Conservation (phyloP, 2,113 vertebrate species). For the Todiramphus saurophagus region DNA sequence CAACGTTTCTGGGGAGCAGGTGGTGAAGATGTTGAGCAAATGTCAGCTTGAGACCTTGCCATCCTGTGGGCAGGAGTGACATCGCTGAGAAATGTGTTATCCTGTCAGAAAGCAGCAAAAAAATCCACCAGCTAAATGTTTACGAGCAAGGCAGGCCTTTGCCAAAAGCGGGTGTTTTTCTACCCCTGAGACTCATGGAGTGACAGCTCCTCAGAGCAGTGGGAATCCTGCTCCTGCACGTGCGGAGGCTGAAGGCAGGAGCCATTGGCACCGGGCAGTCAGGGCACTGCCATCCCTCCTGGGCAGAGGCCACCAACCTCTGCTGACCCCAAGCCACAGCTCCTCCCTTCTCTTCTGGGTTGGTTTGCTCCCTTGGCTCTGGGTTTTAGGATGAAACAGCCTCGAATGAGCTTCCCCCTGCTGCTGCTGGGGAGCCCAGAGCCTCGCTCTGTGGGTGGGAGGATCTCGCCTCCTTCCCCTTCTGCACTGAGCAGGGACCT, state of each 20-base stretch:
- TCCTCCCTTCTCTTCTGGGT: background rate
- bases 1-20: conserved; percentile 17
- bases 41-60: conserved; percentile 58
- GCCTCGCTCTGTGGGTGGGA: background rate
- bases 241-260: background rate
- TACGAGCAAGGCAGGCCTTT: background rate
- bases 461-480: background rate
- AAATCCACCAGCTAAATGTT: background rate
- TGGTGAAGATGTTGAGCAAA: conserved; percentile 41
- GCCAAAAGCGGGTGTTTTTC: background rate
- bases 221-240: background rate
- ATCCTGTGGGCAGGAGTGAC: conserved; percentile 52
- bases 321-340: fast-evolving
- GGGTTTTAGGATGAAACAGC: background rate
- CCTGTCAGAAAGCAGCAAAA: conserved; percentile 17
- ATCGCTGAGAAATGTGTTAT: conserved; percentile 6
- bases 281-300: fast-evolving
- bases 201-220: background rate
- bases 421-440: background rate
- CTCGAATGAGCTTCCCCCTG: background rate
- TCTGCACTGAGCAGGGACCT: background rate
- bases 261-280: fast-evolving
- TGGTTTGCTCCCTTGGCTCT: background rate
- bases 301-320: background rate
- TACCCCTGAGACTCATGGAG: background rate